phyloP scores from a whole-genome alignment of 2,113 vertebrate species.

The Boleophthalmus pectinirostris region DNA sequence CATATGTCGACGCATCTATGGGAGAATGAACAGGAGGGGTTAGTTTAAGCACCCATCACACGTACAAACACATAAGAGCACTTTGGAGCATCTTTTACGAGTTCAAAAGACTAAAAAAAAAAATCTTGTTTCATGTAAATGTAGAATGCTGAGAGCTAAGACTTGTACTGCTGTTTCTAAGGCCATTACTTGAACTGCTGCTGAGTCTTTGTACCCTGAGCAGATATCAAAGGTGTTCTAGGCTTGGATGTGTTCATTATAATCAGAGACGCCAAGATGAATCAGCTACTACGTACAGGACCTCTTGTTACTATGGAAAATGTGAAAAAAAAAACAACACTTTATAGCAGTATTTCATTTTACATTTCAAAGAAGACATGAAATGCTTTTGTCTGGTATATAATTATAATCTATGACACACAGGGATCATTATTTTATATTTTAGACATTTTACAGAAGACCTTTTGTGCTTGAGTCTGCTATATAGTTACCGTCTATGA shows the following conservation, averaged over 20 bases:
- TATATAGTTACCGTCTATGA: no score
- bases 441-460: no score
- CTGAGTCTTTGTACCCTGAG: constrained; percentile 25
- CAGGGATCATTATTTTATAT: no score
- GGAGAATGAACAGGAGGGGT: constrained; percentile 1
- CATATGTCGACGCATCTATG: constrained; percentile 94
- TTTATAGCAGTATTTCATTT: no score
- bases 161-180: constrained; percentile 31
- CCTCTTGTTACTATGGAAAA: not conserved
- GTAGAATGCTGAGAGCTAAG: constrained; percentile 14
- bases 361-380: no score
- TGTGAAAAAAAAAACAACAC: not conserved
- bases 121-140: constrained; percentile 1
- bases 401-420: no score
- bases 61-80: constrained; percentile 2
- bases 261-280: constrained; percentile 30
- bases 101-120: constrained; percentile 35
- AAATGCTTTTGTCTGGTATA: no score
- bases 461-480: no score
- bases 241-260: constrained; percentile 38
- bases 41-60: not conserved
- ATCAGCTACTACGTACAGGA: constrained; percentile 3
- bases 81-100: constrained; percentile 8
- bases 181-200: constrained; percentile 13
- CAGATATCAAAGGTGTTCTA: constrained; percentile 54